Conservation (phyloP, 1,140 invertebrate species). For the Musca vetustissima region DNA sequence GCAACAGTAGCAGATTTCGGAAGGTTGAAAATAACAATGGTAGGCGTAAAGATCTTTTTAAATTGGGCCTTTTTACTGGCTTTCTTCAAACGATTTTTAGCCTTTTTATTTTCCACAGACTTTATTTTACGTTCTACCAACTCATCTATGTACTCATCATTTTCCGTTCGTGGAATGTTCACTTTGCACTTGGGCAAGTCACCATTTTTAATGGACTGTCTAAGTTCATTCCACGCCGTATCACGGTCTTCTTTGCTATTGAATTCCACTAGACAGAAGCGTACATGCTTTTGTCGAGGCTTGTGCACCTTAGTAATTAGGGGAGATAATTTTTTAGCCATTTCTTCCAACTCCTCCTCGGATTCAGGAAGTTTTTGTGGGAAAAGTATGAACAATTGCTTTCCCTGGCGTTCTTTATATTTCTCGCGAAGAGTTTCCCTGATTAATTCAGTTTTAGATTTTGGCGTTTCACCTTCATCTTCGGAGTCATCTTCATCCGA, state of each 20-base stretch:
- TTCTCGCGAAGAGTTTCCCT: constrained; percentile 40
- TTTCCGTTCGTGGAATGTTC: constrained; percentile 45
- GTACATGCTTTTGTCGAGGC: constrained; percentile 47
- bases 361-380: constrained; percentile 43
- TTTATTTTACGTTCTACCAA: constrained; percentile 42
- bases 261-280: constrained; percentile 49
- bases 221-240: constrained; percentile 35
- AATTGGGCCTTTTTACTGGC: constrained; percentile 35
- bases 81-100: constrained; percentile 39
- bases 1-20: constrained; percentile 40
- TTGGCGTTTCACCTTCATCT: constrained; percentile 23
- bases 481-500: constrained; percentile 37
- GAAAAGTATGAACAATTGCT: constrained; percentile 45
- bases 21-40: constrained; percentile 45
- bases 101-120: constrained; percentile 40
- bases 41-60: constrained; percentile 43
- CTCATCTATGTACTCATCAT: constrained; percentile 43
- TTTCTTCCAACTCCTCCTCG: constrained; percentile 37
- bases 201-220: constrained; percentile 32
- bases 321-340: constrained; percentile 36
- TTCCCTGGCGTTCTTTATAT: constrained; percentile 43
- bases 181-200: constrained; percentile 36
- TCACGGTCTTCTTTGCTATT: constrained; percentile 39
- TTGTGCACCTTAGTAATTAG: constrained; percentile 40
- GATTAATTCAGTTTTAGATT: constrained; percentile 33